Base-by-base conservation (phyloP, 2,797 vertebrate species). In the Melanogrammus aeglefinus region DNA sequence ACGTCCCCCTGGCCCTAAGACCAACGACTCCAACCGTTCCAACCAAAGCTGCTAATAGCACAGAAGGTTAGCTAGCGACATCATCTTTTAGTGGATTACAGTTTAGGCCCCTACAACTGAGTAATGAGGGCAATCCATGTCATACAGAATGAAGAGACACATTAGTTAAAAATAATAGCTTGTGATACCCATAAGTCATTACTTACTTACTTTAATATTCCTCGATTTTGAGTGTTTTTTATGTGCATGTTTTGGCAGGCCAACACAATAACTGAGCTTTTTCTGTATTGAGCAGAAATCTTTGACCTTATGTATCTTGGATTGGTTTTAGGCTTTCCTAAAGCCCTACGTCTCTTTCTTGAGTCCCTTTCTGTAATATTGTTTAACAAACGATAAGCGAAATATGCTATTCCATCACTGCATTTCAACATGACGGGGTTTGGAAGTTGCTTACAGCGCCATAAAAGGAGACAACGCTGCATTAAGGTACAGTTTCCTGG, bases 401-500 rank as follows among this genome's bases (percentile, higher is more conserved):
- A 74, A 63, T 83, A 82, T 85, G 82, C 75, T 84, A 78, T 83
- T 90, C 87, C 80, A 81, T 87, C 83, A 83, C 82, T 83, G 18
- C 82, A 87, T 88, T 91, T 84, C 86, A 13, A 88, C 90, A 85
- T 63, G 4, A 66, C 10, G 2, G n/a, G 63, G 33, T 76, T 82
- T 74, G 81, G 35, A 78, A 84, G 79, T 75, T 84, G 84, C 88
- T 88, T 85, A 83, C 79, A 29, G 78, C 74, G 87, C 89, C 89
- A 84, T 91, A 92, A 87, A 90, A 92, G 88, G 89, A 90, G 84
- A 89, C 86, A 80, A 87, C 89, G 84, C 82, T 88, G 84, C 81
- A 73, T 75, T 78, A 76, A 77, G 78, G 81, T 75, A 78, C 84
- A 85, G 84, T 90, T 92, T 89, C 90, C 89, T 91, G 90, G 89